Conservation (phyloP, 2,113 vertebrate genomes). For the Engraulis encrasicolus region DNA sequence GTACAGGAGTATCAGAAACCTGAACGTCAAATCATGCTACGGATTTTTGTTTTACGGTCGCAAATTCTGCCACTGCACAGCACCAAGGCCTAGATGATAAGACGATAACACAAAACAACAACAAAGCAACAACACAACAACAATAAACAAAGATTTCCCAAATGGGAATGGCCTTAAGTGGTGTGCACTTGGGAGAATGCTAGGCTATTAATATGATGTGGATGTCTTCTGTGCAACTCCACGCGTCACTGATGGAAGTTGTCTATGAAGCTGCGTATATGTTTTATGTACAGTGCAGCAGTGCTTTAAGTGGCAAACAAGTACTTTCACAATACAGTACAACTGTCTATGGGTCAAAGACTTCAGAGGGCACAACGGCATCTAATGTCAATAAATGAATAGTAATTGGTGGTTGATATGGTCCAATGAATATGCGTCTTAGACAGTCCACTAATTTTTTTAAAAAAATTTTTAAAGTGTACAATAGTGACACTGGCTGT, state of each 20-base stretch:
- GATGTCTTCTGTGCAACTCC: constrained; percentile 41
- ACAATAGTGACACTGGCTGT: no score
- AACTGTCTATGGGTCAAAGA: no score
- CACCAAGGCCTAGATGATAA: constrained; percentile 37
- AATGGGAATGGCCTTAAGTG: constrained; percentile 41
- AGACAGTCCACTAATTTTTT: no score
- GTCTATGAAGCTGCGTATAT: constrained; percentile 36
- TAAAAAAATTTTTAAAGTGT: no score
- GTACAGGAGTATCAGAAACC: constrained; percentile 19
- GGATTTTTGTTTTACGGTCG: constrained; percentile 53
- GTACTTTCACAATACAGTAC: no score
- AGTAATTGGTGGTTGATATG: no score
- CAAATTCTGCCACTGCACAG: constrained; percentile 59
- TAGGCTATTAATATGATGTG: constrained; percentile 30
- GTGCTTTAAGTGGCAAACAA: no score
- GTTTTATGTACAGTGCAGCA: no score
- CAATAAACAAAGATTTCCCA: not conserved
- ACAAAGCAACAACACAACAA: not conserved
- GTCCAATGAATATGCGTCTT: no score
- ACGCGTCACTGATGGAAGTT: constrained; percentile 66
- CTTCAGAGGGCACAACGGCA: no score
- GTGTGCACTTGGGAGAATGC: constrained; percentile 60
- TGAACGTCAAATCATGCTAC: constrained; percentile 32
- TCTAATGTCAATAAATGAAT: no score
- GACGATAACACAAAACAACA: not conserved